Evolutionary conservation across 1,140 invertebrate species (phyloP).

Genomic region (Wasmannia auropunctata): DNA sequence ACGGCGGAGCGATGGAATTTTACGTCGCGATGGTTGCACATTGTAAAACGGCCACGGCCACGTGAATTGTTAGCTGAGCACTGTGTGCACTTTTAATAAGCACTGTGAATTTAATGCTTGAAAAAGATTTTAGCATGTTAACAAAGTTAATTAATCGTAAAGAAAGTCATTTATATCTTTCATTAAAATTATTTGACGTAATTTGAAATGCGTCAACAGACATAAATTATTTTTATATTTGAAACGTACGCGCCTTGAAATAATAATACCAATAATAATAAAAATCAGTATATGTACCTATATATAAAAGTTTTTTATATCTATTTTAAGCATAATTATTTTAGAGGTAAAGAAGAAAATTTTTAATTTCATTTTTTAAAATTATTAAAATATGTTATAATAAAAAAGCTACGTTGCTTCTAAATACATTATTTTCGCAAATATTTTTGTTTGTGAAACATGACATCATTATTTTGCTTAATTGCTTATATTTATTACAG

Average conservation of each 20-base stretch:
- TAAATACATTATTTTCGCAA: not conserved
- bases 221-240: not conserved
- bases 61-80: not conserved
- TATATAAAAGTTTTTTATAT: not conserved
- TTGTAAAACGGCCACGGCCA: not conserved
- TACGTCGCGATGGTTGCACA: too few relatives aligned
- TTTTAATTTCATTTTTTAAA: not conserved
- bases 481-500: not conserved
- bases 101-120: not conserved
- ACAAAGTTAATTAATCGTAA: constrained; percentile 20
- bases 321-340: not conserved
- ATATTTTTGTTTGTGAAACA: not conserved
- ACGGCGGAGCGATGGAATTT: not conserved
- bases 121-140: not conserved
- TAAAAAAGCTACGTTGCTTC: not conserved
- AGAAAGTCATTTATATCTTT: not conserved
- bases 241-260: not conserved
- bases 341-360: not conserved
- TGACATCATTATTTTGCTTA: not conserved
- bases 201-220: not conserved
- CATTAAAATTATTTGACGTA: not conserved
- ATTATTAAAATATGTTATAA: not conserved
- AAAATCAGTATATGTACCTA: not conserved
- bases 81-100: not conserved
- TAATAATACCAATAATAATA: not conserved